These are phyloP conservation scores for Drosophila sucinea DNA, from an alignment of 1,140 invertebrate species.

Conservation along the genomic window DNA sequence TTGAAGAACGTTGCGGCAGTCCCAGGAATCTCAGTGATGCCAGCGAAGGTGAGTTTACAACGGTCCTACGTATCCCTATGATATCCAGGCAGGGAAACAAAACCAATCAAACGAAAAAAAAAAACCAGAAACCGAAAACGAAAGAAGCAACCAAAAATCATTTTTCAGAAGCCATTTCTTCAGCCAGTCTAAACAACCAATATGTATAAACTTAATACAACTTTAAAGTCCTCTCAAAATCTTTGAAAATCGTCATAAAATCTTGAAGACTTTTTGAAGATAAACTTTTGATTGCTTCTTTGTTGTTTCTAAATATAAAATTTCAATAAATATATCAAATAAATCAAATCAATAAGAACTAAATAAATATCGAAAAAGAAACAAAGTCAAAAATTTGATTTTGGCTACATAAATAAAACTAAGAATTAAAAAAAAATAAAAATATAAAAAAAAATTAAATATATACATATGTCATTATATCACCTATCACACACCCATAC, in stretches of 20 bases:
- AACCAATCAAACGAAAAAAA: not conserved
- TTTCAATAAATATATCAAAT: not conserved
- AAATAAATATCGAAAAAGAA: not conserved
- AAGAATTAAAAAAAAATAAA: not conserved
- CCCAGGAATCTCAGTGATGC: conserved; percentile 94
- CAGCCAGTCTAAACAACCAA: no score
- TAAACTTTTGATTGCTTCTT: not conserved
- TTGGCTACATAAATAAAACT: not conserved
- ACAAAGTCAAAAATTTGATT: not conserved
- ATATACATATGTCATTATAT: conserved; percentile 61
- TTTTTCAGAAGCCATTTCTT: no score
- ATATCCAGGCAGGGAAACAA: not conserved
- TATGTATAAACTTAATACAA: no score
- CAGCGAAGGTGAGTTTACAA: conserved; percentile 91
- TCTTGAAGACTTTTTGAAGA: no score
- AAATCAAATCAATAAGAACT: not conserved
- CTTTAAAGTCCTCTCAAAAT: no score
- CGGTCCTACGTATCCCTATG: conserved; percentile 44
- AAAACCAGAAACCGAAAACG: not conserved
- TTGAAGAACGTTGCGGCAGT: conserved; percentile 96
- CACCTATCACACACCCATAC: conserved; percentile 52
- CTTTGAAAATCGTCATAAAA: not conserved
- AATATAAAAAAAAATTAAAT: conserved; percentile 38
- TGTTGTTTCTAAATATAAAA: not conserved
- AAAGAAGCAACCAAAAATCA: not conserved